Evolutionary conservation across 1,140 invertebrate genomes (phyloP).

Genomic region (Scaptomyza montana): DNA sequence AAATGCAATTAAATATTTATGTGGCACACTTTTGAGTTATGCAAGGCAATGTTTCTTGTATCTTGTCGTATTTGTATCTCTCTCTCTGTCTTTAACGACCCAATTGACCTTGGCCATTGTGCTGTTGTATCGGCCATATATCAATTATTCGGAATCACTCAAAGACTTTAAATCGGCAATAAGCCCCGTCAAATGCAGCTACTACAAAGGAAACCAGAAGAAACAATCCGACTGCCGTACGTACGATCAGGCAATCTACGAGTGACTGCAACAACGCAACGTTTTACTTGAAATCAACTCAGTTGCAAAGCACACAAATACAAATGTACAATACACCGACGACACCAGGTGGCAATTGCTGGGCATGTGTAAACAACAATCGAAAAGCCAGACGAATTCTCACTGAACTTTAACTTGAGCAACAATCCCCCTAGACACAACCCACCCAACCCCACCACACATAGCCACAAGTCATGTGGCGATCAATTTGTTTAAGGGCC

Average conservation of each 20-base stretch:
- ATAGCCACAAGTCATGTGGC: not conserved
- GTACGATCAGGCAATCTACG: slow-evolving; percentile 27
- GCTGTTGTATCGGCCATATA: slow-evolving; percentile 31
- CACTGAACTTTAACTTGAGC: slow-evolving; percentile 62
- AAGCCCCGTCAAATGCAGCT: slow-evolving; percentile 21
- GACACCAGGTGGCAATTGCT: slow-evolving; percentile 53
- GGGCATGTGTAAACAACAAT: slow-evolving; percentile 44
- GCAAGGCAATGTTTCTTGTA: slow-evolving; percentile 55
- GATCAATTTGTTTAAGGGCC: slow-evolving; percentile 45
- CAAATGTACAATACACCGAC: slow-evolving; percentile 7
- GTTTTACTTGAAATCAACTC: slow-evolving; percentile 24
- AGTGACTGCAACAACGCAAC: slow-evolving; percentile 34
- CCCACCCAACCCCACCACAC: not conserved
- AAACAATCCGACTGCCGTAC: slow-evolving; percentile 1
- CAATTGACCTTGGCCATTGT: slow-evolving; percentile 71
- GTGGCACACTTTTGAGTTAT: slow-evolving; percentile 79
- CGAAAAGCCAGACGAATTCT: slow-evolving; percentile 26
- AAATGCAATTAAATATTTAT: slow-evolving; percentile 75
- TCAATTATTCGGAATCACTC: slow-evolving; percentile 32
- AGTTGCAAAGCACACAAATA: slow-evolving; percentile 21
- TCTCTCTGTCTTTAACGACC: slow-evolving; percentile 51
- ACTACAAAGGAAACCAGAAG: not conserved
- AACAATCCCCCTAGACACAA: not conserved
- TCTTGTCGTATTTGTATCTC: slow-evolving; percentile 17
- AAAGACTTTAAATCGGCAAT: slow-evolving; percentile 28